These are phyloP conservation scores for Numenius arquata DNA, from an alignment of 2,113 vertebrate species.

Conservation along the genomic window DNA sequence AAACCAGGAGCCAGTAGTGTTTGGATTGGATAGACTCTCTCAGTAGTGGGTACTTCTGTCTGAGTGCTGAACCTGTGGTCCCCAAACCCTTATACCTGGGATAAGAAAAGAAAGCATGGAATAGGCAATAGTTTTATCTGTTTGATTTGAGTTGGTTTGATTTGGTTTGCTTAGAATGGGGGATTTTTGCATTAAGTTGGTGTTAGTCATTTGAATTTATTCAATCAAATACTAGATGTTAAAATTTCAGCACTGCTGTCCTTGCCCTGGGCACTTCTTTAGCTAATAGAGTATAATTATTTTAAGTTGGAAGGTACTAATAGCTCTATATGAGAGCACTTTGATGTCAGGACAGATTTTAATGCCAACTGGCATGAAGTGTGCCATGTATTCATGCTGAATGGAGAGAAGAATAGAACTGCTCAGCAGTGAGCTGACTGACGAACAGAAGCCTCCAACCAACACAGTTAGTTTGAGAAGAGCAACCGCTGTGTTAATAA, in stretches of 20 bases:
- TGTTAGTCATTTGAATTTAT: background rate
- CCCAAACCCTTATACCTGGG: background rate
- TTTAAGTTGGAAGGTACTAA: background rate
- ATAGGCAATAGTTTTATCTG: background rate
- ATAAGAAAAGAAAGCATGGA: background rate
- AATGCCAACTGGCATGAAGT: background rate
- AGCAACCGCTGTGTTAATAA: background rate
- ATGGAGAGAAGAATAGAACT: background rate
- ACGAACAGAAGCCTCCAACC: background rate
- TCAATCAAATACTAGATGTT: background rate
- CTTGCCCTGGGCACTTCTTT: fast-evolving
- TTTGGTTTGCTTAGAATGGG: background rate
- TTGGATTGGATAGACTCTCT: background rate
- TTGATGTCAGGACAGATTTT: background rate
- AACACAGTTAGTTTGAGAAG: background rate
- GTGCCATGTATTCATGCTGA: background rate
- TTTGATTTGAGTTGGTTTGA: background rate
- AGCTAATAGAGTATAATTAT: background rate
- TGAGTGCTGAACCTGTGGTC: background rate
- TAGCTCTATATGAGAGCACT: background rate
- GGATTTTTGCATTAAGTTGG: background rate
- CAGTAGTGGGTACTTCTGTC: background rate
- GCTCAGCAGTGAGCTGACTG: background rate
- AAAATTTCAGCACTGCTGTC: background rate
- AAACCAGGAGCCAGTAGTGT: background rate